A percentile compares a stretch with the other conserved stretches of the same genome.
Conservation (phyloP, 2,797 vertebrate species). For the Syngnathus acus region DNA sequence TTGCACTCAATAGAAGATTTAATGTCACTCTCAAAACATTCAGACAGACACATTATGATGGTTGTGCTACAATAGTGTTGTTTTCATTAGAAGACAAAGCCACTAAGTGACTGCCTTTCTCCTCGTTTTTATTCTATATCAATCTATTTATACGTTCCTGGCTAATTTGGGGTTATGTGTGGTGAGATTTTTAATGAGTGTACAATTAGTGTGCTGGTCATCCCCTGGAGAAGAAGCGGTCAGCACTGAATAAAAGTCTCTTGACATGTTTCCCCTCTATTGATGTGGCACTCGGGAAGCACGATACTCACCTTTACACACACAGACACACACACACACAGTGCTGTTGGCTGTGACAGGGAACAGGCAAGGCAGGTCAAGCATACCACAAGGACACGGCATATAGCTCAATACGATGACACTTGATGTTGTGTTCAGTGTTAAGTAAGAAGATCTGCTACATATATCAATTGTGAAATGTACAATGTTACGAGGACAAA, state of each 20-base stretch:
- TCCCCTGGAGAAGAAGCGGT: constrained; percentile 53
- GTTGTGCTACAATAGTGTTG: constrained; percentile 31
- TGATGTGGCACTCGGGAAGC: constrained; percentile 19
- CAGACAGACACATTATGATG: constrained; percentile 30
- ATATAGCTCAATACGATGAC: constrained; percentile 34
- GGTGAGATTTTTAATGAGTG: constrained; percentile 69
- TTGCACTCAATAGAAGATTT: not conserved
- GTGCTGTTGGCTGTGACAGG: constrained; percentile 30
- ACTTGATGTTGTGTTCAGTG: constrained; percentile 32
- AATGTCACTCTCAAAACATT: not conserved
- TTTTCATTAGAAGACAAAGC: constrained; percentile 70
- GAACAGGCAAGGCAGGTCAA: constrained; percentile 40
- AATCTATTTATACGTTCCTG: constrained; percentile 64
- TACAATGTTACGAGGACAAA: not conserved
- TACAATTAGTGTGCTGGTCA: constrained; percentile 49
- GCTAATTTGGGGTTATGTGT: constrained; percentile 50
- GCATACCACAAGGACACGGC: constrained; percentile 42
- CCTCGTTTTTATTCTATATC: not conserved
- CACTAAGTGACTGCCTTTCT: constrained; percentile 50
- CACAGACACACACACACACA: constrained; percentile 24
- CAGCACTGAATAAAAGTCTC: constrained; percentile 45
- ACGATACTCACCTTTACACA: constrained; percentile 34
- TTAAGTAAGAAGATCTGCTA: constrained; percentile 25
- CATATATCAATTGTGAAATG: too few relatives aligned
- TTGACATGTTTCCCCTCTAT: constrained; percentile 16